A percentile compares a stretch with the other conserved stretches of the same genome.
These are phyloP conservation scores for Porphyrio hochstetteri DNA, from an alignment of 2,113 vertebrate genomes.

Conservation along the genomic window DNA sequence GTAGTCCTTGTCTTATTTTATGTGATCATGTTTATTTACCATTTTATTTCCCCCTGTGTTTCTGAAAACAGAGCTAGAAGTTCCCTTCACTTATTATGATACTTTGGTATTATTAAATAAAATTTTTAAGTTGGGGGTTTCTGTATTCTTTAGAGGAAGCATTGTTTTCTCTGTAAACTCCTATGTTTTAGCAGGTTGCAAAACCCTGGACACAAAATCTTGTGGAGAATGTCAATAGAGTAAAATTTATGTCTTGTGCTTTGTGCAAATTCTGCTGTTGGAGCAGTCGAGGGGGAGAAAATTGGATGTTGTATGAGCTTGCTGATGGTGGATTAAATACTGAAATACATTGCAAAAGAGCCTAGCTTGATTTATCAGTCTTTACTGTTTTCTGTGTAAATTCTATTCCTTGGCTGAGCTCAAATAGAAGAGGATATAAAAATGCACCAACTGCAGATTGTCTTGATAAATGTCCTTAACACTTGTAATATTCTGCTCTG, in stretches of 20 bases:
- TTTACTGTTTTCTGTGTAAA: conserved; percentile 17
- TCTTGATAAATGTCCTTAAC: conserved; percentile 1
- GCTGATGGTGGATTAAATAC: conserved; percentile 16
- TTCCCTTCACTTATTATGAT: neutral
- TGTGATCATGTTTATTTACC: neutral
- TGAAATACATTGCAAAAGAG: neutral
- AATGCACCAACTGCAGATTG: neutral
- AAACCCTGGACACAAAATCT: neutral
- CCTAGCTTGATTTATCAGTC: neutral
- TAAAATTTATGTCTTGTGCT: conserved; percentile 5
- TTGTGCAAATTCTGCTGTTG: neutral
- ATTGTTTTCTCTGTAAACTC: neutral
- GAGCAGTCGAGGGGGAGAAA: neutral
- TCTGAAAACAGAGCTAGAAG: neutral
- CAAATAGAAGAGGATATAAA: neutral
- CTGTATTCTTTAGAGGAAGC: neutral
- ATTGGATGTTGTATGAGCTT: neutral
- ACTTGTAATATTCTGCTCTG: neutral
- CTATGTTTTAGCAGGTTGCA: neutral
- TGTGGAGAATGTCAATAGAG: neutral
- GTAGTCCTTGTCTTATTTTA: neutral
- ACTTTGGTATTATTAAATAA: neutral
- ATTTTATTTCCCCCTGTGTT: neutral
- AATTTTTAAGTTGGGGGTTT: neutral
- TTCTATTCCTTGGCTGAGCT: neutral